Conservation (phyloP, 2,888 invertebrate species). For the Noctua janthe region DNA sequence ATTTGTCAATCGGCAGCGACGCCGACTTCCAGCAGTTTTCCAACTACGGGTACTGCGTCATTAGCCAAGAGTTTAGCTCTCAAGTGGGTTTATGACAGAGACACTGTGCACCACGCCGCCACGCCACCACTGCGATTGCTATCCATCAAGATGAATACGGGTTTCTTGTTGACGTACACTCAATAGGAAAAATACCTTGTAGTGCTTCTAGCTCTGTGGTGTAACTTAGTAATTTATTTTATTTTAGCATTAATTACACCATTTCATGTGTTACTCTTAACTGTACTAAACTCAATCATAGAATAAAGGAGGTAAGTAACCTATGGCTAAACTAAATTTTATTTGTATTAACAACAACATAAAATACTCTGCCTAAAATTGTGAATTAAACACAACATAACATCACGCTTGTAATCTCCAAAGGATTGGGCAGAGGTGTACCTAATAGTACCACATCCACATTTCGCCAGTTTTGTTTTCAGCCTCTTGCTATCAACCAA, state of each 20-base stretch:
- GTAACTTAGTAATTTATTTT: not conserved
- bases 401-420: not conserved
- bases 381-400: not conserved
- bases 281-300: not conserved
- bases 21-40: slow-evolving; percentile 45
- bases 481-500: too few species aligned
- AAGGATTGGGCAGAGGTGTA: too few species aligned
- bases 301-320: not conserved
- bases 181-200: slow-evolving; percentile 36
- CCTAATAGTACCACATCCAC: too few species aligned
- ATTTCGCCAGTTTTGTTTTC: too few species aligned
- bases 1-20: slow-evolving; percentile 45
- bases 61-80: slow-evolving; percentile 23
- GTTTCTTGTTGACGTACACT: slow-evolving; percentile 10
- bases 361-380: not conserved
- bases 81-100: slow-evolving; percentile 1
- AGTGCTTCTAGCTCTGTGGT: slow-evolving; percentile 12
- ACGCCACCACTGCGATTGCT: not conserved
- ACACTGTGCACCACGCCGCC: slow-evolving; percentile 1
- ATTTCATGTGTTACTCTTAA: slow-evolving; percentile 4
- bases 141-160: slow-evolving; percentile 33
- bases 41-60: slow-evolving; percentile 40
- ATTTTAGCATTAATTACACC: slow-evolving; percentile 1
- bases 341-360: not conserved
- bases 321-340: not conserved